Conservation (phyloP, 2,888 invertebrate species). For the Drosophila histrio region DNA sequence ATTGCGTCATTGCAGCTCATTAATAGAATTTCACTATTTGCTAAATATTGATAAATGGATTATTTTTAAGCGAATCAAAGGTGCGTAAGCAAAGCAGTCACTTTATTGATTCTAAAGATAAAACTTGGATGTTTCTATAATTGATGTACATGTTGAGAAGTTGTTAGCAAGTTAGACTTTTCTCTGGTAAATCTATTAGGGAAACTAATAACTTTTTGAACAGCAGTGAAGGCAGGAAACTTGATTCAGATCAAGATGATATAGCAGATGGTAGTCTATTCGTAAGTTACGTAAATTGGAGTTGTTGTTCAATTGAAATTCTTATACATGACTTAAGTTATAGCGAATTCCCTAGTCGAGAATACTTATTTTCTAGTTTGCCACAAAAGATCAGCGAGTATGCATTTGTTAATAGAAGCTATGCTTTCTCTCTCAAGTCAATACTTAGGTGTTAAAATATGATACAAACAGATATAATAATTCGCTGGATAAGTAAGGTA, state of each 20-base stretch:
- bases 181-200: too few relatives aligned
- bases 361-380: background rate
- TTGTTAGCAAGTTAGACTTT: too few relatives aligned
- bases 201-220: too few relatives aligned
- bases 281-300: too few relatives aligned
- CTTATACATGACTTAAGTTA: background rate
- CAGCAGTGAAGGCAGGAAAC: too few relatives aligned
- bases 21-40: constrained; percentile 22
- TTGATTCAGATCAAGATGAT: too few relatives aligned
- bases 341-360: background rate
- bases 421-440: constrained; percentile 3
- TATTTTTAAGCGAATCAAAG: constrained; percentile 16
- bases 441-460: constrained; percentile 43
- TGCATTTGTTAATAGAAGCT: background rate
- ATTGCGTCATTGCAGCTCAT: constrained; percentile 60
- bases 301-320: background rate
- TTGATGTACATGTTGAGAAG: too few relatives aligned
- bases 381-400: background rate
- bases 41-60: constrained; percentile 33
- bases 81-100: background rate
- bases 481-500: background rate
- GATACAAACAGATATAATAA: background rate
- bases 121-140: background rate
- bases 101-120: background rate
- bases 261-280: background rate